Conservation (phyloP, 2,888 invertebrate species). For the Disparrhopalites patrizii region DNA sequence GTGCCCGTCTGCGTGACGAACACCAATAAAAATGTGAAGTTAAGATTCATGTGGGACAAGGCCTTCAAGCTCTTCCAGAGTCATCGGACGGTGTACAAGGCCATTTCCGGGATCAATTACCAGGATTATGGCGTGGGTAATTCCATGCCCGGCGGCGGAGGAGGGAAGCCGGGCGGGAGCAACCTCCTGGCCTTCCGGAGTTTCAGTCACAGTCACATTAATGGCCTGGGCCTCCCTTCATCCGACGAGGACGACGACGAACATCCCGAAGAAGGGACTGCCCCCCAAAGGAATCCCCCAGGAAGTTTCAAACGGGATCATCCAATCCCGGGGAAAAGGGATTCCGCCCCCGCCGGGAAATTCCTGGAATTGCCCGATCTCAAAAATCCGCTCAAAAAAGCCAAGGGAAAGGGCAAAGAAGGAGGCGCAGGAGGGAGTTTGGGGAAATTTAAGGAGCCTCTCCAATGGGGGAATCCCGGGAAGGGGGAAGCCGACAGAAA, state of each 20-base stretch:
- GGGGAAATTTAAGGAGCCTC: too few species aligned
- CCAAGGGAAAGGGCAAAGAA: too few species aligned
- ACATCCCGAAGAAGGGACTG: not conserved
- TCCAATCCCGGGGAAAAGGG: too few species aligned
- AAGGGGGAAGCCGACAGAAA: too few species aligned
- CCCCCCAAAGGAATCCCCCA: too few species aligned
- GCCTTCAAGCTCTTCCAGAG: slow-evolving; percentile 48
- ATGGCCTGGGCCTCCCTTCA: too few species aligned
- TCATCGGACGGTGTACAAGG: slow-evolving; percentile 45
- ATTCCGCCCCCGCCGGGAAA: slow-evolving; percentile 1
- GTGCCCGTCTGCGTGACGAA: slow-evolving; percentile 46
- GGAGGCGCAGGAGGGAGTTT: too few species aligned
- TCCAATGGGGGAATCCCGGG: too few species aligned
- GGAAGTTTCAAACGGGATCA: too few species aligned
- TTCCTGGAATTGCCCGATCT: too few species aligned
- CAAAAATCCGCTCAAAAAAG: too few species aligned
- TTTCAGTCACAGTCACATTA: slow-evolving; percentile 42
- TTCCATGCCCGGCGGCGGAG: not conserved
- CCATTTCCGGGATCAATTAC: slow-evolving; percentile 47
- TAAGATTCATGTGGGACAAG: slow-evolving; percentile 48
- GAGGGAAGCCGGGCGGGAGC: not conserved
- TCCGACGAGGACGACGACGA: not conserved
- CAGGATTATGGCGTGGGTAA: slow-evolving; percentile 39
- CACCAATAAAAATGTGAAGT: slow-evolving; percentile 45
- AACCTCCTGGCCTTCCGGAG: slow-evolving; percentile 17